Evolutionary conservation across 2,797 vertebrate species (phyloP).

Genomic region (Eulemur albifrons): DNA sequence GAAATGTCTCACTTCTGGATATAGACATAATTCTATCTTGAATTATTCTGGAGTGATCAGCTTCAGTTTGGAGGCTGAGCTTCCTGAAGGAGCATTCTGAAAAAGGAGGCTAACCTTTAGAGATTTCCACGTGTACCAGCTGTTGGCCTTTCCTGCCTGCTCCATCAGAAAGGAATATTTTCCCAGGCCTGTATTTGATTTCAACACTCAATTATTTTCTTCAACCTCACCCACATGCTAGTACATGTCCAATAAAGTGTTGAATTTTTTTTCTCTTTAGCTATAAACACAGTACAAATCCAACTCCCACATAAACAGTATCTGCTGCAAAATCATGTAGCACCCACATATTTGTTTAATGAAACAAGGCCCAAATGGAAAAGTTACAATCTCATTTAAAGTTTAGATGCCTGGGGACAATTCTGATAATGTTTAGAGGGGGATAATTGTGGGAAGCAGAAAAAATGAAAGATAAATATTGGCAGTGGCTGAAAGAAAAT

Average conservation of each 20-base stretch:
- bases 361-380: slow-evolving; percentile 71
- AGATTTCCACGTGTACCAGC: slow-evolving; percentile 43
- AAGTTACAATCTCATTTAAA: slow-evolving; percentile 64
- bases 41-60: neutral
- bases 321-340: slow-evolving; percentile 74
- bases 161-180: slow-evolving; percentile 67
- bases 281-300: slow-evolving; percentile 67
- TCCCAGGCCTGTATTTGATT: slow-evolving; percentile 73
- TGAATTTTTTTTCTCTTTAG: slow-evolving; percentile 72
- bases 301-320: slow-evolving; percentile 51
- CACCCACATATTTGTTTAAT: slow-evolving; percentile 61
- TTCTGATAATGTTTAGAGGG: slow-evolving; percentile 73
- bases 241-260: slow-evolving; percentile 60
- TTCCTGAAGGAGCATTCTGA: neutral
- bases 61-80: neutral
- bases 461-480: slow-evolving; percentile 60
- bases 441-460: slow-evolving; percentile 70
- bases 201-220: slow-evolving; percentile 72
- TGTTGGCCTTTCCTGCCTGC: neutral
- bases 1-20: neutral
- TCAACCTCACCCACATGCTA: slow-evolving; percentile 70
- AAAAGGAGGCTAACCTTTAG: neutral
- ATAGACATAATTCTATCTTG: neutral
- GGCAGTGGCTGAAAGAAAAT: slow-evolving; percentile 60
- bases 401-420: slow-evolving; percentile 53